phyloP scores from a whole-genome alignment of 2,113 vertebrate genomes.

The Ailurus styani region DNA sequence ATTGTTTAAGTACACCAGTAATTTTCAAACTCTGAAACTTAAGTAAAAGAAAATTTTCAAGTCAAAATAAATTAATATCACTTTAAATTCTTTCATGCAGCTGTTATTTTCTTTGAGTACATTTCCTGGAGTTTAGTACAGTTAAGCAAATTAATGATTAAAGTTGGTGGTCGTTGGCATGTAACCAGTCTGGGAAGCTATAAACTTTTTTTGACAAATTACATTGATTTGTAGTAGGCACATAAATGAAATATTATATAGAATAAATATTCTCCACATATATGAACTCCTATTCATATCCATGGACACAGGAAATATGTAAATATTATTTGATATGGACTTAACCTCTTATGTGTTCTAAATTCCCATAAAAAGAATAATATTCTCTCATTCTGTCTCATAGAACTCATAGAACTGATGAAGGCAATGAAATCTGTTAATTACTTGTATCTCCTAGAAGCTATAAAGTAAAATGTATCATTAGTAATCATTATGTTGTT shows the following conservation, averaged over 20 bases:
- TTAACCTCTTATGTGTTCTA: not conserved
- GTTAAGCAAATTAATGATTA: not conserved
- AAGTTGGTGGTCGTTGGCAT: not conserved
- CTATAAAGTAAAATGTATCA: not conserved
- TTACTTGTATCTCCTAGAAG: not conserved
- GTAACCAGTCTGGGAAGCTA: not conserved
- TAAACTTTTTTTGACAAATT: not conserved
- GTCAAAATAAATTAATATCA: not conserved
- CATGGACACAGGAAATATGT: not conserved
- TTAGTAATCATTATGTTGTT: not conserved
- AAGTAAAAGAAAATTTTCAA: not conserved
- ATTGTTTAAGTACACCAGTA: not conserved
- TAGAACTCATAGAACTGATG: not conserved
- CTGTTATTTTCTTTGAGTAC: not conserved
- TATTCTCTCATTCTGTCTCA: not conserved
- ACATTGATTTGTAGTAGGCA: not conserved
- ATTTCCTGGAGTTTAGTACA: not conserved
- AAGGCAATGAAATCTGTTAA: not conserved
- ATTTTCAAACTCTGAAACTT: not conserved
- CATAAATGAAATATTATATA: not conserved
- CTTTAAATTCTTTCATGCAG: not conserved
- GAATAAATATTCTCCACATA: not conserved
- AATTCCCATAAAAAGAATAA: not conserved
- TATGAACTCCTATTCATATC: not conserved
- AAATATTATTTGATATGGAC: not conserved